These are phyloP conservation scores for Phainopepla nitens DNA, from an alignment of 2,113 vertebrate species.

Conservation along the genomic window DNA sequence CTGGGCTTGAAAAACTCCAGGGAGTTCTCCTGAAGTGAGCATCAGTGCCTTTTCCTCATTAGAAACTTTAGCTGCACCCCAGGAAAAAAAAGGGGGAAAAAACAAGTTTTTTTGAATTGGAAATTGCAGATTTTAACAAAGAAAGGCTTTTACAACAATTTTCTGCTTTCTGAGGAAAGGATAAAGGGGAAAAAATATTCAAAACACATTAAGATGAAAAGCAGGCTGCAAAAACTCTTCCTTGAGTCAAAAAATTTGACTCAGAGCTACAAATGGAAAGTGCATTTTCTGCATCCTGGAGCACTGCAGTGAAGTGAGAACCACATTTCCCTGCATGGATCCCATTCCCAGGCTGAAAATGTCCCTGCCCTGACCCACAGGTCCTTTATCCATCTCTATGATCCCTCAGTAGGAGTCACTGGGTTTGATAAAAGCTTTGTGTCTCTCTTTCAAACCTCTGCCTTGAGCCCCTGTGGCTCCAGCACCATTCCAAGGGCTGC, in stretches of 20 bases:
- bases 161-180: not conserved
- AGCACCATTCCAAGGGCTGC: rapidly evolving
- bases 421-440: not conserved
- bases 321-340: not conserved
- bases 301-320: not conserved
- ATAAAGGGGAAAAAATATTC: not conserved
- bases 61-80: not conserved
- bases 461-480: not conserved
- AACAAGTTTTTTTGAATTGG: not conserved
- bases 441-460: not conserved
- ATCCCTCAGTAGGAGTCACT: not conserved
- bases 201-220: not conserved
- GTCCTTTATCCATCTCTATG: not conserved
- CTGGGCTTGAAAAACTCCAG: not conserved
- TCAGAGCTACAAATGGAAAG: not conserved
- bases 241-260: not conserved
- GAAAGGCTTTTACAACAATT: not conserved
- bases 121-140: not conserved
- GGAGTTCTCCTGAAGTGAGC: not conserved
- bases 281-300: not conserved
- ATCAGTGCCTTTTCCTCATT: not conserved
- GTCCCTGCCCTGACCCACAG: not conserved
- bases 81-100: not conserved
- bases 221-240: not conserved
- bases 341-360: not conserved